Evolutionary conservation across 37 sponge, comb jelly and placozoan species (phyloP).

Genomic region (Tethya wilhelma): DNA sequence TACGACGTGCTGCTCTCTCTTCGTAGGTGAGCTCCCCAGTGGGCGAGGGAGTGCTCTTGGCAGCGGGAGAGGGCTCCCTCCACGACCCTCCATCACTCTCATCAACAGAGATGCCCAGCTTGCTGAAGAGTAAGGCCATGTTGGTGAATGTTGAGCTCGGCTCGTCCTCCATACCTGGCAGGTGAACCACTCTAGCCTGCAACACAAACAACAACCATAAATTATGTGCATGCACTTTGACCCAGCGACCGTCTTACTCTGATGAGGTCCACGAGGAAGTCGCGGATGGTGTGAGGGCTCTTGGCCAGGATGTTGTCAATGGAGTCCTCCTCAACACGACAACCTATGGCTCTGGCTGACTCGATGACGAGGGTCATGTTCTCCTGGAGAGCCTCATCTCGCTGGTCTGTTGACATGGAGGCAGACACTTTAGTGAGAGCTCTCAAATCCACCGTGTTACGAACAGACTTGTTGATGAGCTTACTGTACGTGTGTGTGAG

Average conservation of each 20-base stretch:
- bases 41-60: neutral
- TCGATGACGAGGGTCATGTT: slow-evolving; percentile 87
- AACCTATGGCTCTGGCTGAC: slow-evolving; percentile 90
- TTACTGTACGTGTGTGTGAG: slow-evolving; percentile 50
- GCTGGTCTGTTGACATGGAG: slow-evolving; percentile 6
- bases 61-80: neutral
- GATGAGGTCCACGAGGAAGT: slow-evolving; percentile 71
- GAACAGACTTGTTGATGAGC: slow-evolving; percentile 76
- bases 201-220: too few relatives aligned
- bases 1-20: slow-evolving; percentile 50
- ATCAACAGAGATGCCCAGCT: slow-evolving; percentile 32
- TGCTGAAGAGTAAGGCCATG: slow-evolving; percentile 46
- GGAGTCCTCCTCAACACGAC: slow-evolving; percentile 58
- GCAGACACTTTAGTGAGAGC: slow-evolving; percentile 57
- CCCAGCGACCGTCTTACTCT: slow-evolving; percentile 43
- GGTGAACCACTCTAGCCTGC: slow-evolving; percentile 71
- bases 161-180: slow-evolving; percentile 83
- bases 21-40: slow-evolving; percentile 52
- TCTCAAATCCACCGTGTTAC: slow-evolving; percentile 76
- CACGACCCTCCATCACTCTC: neutral
- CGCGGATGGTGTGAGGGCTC: slow-evolving; percentile 30
- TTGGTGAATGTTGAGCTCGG: slow-evolving; percentile 63
- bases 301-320: slow-evolving; percentile 27
- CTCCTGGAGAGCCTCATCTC: slow-evolving; percentile 61
- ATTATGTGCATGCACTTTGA: neutral